phyloP scores from a whole-genome alignment of 2,888 invertebrate species.

The Pseudoips prasinana region DNA sequence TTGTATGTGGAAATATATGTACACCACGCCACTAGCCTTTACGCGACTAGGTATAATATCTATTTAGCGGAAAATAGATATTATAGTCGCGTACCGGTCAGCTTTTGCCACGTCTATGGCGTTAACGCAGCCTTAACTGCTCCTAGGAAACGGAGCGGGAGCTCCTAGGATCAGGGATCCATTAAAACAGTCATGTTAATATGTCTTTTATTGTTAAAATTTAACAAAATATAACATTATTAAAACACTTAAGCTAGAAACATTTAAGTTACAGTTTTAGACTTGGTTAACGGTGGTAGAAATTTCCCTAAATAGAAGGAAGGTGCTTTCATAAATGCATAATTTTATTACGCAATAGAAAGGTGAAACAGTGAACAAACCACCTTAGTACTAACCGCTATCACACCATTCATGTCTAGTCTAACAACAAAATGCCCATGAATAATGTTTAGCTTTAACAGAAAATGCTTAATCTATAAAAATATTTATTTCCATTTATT shows the following conservation, averaged over 20 bases:
- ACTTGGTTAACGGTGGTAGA: constrained; percentile 57
- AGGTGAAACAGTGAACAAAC: constrained; percentile 42
- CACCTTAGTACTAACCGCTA: constrained; percentile 53
- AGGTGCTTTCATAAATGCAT: constrained; percentile 56
- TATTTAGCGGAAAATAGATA: too few relatives aligned
- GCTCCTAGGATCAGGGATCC: too few relatives aligned
- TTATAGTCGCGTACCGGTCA: too few relatives aligned
- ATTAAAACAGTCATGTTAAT: constrained; percentile 35
- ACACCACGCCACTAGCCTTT: too few relatives aligned
- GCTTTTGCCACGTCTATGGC: too few relatives aligned
- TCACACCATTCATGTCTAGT: constrained; percentile 55
- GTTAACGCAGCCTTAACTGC: too few relatives aligned
- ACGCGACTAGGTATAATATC: too few relatives aligned
- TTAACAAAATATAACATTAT: constrained; percentile 76
- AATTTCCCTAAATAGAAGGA: constrained; percentile 31
- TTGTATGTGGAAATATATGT: too few relatives aligned
- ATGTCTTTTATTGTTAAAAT: constrained; percentile 79
- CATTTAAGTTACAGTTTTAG: constrained; percentile 55
- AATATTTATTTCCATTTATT: constrained; percentile 20
- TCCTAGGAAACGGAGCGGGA: too few relatives aligned
- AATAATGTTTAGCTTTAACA: constrained; percentile 54
- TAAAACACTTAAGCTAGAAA: constrained; percentile 62
- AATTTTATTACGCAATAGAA: constrained; percentile 68
- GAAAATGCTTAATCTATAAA: constrained; percentile 48
- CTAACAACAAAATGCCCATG: constrained; percentile 45